A percentile compares a stretch with the other conserved stretches of the same genome.
These are phyloP conservation scores for Danaus melanippus DNA, from an alignment of 1,140 invertebrate species.

Conservation along the genomic window DNA sequence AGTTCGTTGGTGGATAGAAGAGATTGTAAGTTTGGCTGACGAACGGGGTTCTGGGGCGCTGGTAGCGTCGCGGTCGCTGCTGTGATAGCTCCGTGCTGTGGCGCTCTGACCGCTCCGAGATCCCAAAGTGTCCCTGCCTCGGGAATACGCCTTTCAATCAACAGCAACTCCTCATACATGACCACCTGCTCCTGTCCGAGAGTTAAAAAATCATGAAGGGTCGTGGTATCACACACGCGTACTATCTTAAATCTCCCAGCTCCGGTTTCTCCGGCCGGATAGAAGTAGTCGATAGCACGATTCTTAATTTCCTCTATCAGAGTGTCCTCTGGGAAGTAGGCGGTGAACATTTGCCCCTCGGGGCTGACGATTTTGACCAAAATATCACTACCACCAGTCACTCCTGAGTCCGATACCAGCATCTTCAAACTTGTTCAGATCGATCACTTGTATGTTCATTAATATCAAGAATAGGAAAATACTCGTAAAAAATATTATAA, in stretches of 20 bases:
- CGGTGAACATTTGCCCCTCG: slow-evolving; percentile 43
- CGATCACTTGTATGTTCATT: slow-evolving; percentile 25
- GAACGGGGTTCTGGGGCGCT: slow-evolving; percentile 26
- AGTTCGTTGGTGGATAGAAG: slow-evolving; percentile 56
- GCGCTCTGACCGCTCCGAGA: slow-evolving; percentile 49
- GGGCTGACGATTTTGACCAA: slow-evolving; percentile 52
- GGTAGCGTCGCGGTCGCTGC: slow-evolving; percentile 55
- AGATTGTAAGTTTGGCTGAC: slow-evolving; percentile 56
- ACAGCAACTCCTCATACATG: slow-evolving; percentile 49
- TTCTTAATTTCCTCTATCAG: slow-evolving; percentile 57
- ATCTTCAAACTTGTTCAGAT: slow-evolving; percentile 26
- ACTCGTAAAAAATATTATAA: slow-evolving; percentile 40
- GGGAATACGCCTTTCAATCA: slow-evolving; percentile 46
- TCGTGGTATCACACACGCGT: slow-evolving; percentile 44
- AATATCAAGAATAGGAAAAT: slow-evolving; percentile 38
- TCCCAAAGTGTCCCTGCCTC: slow-evolving; percentile 58
- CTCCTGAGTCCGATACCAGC: slow-evolving; percentile 44
- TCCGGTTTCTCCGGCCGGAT: slow-evolving; percentile 47
- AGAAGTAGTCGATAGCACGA: slow-evolving; percentile 52
- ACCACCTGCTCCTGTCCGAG: slow-evolving; percentile 45
- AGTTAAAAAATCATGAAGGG: slow-evolving; percentile 51
- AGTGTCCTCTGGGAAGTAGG: slow-evolving; percentile 49
- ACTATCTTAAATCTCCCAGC: slow-evolving; percentile 50
- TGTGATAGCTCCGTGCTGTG: slow-evolving; percentile 42
- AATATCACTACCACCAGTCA: slow-evolving; percentile 31